Base-by-base conservation (phyloP, 1,140 invertebrate genomes). In the Sitophilus oryzae region DNA sequence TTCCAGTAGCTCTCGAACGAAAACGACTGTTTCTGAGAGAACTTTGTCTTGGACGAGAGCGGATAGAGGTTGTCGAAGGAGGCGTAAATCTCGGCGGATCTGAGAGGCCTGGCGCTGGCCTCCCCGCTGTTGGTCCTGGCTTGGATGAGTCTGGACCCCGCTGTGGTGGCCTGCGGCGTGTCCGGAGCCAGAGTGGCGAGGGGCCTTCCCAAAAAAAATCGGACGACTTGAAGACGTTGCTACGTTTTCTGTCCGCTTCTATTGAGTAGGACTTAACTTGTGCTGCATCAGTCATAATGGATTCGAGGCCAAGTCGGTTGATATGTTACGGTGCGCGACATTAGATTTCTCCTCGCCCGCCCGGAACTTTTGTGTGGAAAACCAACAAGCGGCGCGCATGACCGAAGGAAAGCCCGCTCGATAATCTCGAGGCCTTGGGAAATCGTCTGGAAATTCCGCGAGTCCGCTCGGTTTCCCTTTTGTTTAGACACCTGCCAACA, bases 171-270 rank as follows among this genome's bases (percentile, higher is more conserved):
- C 49, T 64, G 60, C 19, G 64, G 62, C 25, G 62, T 64, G 49
- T 66, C 63, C 50, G 64, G 66, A 62, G 66, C 66, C 66, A 67
- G 64, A 57, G 47, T 65, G 65, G 56, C 25, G 60, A 47, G 37
- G 55, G 44, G 37, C 44, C 25, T 49, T 44, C 45, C 22, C 55
- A 52, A 47, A 50, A 56, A 61, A 34, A 50, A 42, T 44, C 56
- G 37, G 38, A 63, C 35, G 44, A 61, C 55, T 54, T 34, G 37
- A 46, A n/a, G n/a, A 52, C 44, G 46, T 44, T 48, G 51, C n/a
- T 40, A 35, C 42, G 48, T 23, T 23, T 51, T 52, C 42, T 46
- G 23, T 56, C 23, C 43, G 35, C 47, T 46, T 58, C 40, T 47
- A 57, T 46, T 34, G 43, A 55, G 46, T 59, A 30, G 25, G 42